Conservation (phyloP, 2,113 vertebrate genomes). For the Triplophysa rosa region DNA sequence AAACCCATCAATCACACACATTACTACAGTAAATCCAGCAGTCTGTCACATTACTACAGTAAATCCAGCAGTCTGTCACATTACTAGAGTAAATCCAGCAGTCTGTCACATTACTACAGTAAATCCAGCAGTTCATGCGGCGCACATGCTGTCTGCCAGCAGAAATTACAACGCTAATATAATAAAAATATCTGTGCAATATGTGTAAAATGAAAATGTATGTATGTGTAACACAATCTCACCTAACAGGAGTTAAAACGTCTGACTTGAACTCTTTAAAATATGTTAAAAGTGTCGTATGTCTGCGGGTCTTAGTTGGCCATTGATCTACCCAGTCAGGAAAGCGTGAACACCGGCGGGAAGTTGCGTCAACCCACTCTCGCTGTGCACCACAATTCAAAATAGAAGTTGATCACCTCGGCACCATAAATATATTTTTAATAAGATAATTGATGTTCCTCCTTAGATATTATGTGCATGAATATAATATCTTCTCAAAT, state of each 20-base stretch:
- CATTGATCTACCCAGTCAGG: constrained; percentile 15
- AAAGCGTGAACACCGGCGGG: constrained; percentile 15
- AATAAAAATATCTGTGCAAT: not conserved
- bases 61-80: no score
- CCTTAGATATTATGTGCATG: no score
- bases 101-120: not conserved
- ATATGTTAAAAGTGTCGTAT: not conserved
- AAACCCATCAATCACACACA: no score
- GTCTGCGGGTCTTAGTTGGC: not conserved
- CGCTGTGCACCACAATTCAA: not conserved
- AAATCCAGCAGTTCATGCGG: not conserved
- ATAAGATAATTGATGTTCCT: no score
- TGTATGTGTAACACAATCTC: not conserved
- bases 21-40: no score
- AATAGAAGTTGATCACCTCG: constrained; percentile 3
- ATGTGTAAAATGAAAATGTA: not conserved
- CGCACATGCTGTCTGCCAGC: not conserved
- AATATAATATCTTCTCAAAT: no score
- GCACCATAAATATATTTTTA: not conserved
- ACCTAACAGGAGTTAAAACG: constrained; percentile 10
- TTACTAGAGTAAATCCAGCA: not conserved
- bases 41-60: no score
- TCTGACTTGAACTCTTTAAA: constrained; percentile 8
- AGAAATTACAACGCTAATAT: not conserved
- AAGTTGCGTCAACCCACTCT: not conserved